Evolutionary conservation across 2,113 vertebrate genomes (phyloP).

Genomic region (Pomatorhinus ruficollis): DNA sequence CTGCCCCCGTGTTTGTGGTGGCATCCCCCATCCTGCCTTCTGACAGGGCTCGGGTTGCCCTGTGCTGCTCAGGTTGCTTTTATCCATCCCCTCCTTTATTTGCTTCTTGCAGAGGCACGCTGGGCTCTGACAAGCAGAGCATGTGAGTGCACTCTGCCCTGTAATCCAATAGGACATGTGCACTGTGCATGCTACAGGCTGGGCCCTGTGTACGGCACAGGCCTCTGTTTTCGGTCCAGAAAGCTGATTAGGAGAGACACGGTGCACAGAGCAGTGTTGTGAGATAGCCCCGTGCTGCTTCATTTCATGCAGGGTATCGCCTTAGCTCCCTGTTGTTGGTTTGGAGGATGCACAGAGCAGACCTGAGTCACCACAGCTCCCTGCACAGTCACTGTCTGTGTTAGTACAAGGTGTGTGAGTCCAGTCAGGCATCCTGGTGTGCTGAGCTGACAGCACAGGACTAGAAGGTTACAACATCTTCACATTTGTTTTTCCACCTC

Average conservation of each 20-base stretch:
- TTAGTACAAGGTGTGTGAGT: neutral
- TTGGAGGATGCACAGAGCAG: neutral
- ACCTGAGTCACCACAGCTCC: neutral
- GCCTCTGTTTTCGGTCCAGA: neutral
- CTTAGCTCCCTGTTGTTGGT: neutral
- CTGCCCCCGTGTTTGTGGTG: neutral
- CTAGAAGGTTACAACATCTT: neutral
- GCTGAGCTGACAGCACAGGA: neutral
- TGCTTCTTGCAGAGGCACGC: neutral
- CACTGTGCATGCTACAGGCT: constrained; percentile 16
- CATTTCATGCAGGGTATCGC: neutral
- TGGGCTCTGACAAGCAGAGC: constrained; percentile 3
- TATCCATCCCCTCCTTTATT: neutral
- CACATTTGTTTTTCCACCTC: neutral
- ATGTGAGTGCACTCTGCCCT: constrained; percentile 32
- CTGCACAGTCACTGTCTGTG: neutral
- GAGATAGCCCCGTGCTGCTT: neutral
- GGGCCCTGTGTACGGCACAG: neutral
- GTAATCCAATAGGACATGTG: constrained; percentile 64
- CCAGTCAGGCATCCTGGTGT: neutral
- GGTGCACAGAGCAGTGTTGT: neutral
- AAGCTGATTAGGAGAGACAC: constrained; percentile 31
- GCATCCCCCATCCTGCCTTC: neutral
- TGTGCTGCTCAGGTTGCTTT: neutral
- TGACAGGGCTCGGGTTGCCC: neutral